Percentiles rank a stretch among this genome's conserved stretches.
Conservation (phyloP, 2,797 vertebrate species). For the Aeoliscus strigatus region DNA sequence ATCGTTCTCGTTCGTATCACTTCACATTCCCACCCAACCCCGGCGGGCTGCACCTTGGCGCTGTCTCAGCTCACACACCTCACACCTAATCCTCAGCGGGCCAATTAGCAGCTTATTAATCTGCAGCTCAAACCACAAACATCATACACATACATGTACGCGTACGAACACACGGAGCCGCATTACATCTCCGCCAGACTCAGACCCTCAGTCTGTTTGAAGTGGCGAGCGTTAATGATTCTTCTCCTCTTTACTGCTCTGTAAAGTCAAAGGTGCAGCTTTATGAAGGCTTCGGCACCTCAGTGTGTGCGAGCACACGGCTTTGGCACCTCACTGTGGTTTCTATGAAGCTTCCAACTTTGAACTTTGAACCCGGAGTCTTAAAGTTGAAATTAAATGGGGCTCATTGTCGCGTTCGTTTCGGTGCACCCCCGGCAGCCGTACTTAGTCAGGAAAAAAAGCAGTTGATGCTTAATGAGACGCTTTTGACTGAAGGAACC, state of each 20-base stretch:
- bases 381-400: constrained; percentile 55
- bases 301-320: constrained; percentile 22
- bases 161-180: constrained; percentile 31
- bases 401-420: constrained; percentile 46
- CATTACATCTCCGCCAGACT: constrained; percentile 52
- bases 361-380: constrained; percentile 64
- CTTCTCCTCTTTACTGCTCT: constrained; percentile 61
- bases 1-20: constrained; percentile 22
- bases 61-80: constrained; percentile 50
- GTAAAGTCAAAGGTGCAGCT: constrained; percentile 69
- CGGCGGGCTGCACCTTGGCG: constrained; percentile 29
- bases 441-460: constrained; percentile 22
- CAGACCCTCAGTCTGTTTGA: constrained; percentile 57
- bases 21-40: constrained; percentile 27
- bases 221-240: constrained; percentile 70
- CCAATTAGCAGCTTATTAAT: constrained; percentile 78
- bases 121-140: constrained; percentile 64
- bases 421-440: constrained; percentile 26
- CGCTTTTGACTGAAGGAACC: constrained; percentile 62
- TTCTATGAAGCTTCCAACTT: constrained; percentile 59
- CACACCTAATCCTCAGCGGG: constrained; percentile 65
- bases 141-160: constrained; percentile 26
- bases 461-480: constrained; percentile 66
- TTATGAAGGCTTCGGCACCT: constrained; percentile 67
- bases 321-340: constrained; percentile 53